Evolutionary conservation across 2,888 invertebrate species (phyloP), one percentile per base, ranked within the genome.

Genomic region (Phalera bucephala): DNA sequence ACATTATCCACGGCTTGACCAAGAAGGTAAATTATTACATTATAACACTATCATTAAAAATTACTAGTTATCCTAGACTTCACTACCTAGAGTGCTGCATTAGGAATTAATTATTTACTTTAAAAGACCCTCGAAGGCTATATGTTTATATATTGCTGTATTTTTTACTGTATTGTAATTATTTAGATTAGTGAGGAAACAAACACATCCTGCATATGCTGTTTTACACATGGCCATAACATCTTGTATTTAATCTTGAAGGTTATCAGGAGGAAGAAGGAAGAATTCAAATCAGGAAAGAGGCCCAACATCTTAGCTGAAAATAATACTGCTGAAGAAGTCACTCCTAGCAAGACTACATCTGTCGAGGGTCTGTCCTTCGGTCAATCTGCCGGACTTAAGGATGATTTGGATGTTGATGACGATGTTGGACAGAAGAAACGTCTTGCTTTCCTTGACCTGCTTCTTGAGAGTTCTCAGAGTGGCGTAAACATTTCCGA

Each of bases 401-500:
- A 94, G 68, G 96, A 96, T 64, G 96, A 96, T 79, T 88, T 96
- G 57, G 95, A 95, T 68, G 95, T 94, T 27, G 95, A 96, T 37
- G 94, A 94, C 33, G 95, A 95, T 65, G 92, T 95, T 38, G 95
- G 95, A 8, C 94, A 95, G 67, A 96, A 96, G 83, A 94, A 94
- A 64, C 93, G 96, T 58, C 88, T 96, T 33, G 97, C 97, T 31
- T 97, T 97, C 84, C 91, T 97, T 55, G 97, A 98, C 80, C 89
- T 96, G 49, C 90, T 97, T 59, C 89, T 97, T 32, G 95, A 96
- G 72, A 93, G 95, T 56, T 92, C 95, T 39, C 93, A 94, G 48
- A 94, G 93, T 40, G 94, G 94, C 5, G 93, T 91, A 36, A 92
- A 91, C 25, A 91, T 95, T 36, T 92, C 93, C 14, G 95, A 95